Conservation (phyloP, 2,113 vertebrate genomes). For the Cyanoderma ruficeps region DNA sequence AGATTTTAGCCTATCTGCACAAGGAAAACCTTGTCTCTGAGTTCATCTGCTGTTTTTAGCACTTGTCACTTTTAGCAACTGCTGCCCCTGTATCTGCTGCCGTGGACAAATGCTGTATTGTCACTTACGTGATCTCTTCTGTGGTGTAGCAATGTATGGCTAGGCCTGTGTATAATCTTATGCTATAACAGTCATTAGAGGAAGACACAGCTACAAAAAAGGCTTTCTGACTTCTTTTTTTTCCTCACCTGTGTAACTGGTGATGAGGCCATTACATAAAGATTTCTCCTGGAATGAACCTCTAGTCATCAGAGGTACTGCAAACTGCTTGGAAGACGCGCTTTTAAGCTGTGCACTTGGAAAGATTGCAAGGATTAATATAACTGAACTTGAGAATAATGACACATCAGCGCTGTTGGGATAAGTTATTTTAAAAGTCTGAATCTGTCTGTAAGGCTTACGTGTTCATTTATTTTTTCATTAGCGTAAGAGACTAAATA, state of each 20-base stretch:
- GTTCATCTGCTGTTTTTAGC: background rate
- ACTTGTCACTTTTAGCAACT: background rate
- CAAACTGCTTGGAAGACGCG: background rate
- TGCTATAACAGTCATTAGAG: background rate
- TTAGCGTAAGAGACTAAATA: background rate
- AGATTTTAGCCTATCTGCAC: background rate
- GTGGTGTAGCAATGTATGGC: background rate
- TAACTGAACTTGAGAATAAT: conserved; percentile 28
- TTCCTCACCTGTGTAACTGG: background rate
- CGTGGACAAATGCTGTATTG: background rate
- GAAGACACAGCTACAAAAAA: background rate
- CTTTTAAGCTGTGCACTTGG: background rate
- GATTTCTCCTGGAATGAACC: conserved; percentile 22
- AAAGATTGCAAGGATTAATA: background rate
- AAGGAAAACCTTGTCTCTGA: background rate
- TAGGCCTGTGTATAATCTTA: background rate
- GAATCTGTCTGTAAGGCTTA: background rate
- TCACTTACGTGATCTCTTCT: background rate
- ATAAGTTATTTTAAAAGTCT: conserved; percentile 1
- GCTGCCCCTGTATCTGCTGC: background rate
- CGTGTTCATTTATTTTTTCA: background rate
- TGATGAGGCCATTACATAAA: background rate
- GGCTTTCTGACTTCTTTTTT: background rate
- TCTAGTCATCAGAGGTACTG: background rate
- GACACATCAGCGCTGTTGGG: background rate